A percentile compares a stretch with the other conserved stretches of the same genome.
Evolutionary conservation across 2,113 vertebrate species (phyloP).

Genomic region (Psettodes erumei): DNA sequence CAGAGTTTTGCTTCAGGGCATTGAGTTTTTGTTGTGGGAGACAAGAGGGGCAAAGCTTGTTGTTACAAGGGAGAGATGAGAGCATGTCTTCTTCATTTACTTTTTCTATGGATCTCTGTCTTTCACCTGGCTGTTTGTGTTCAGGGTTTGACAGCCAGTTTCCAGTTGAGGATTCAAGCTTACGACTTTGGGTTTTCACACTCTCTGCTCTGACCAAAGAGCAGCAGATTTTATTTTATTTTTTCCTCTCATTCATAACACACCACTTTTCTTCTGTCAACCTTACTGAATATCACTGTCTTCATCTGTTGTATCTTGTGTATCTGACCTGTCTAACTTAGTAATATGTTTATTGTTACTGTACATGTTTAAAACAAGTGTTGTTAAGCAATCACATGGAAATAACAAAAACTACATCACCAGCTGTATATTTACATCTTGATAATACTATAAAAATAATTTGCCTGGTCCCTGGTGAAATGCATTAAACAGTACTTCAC

Average conservation of each 20-base stretch:
- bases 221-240: neutral
- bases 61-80: neutral
- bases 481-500: neutral
- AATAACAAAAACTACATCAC: too few relatives aligned
- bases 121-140: conserved; percentile 13
- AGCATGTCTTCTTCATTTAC: conserved; percentile 28
- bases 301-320: neutral
- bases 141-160: neutral
- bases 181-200: conserved; percentile 10
- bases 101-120: conserved; percentile 7
- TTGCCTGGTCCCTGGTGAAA: neutral
- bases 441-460: too few relatives aligned
- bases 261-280: neutral
- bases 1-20: conserved; percentile 22
- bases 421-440: too few relatives aligned
- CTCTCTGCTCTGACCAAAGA: neutral
- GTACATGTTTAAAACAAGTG: neutral
- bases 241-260: neutral
- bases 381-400: too few relatives aligned
- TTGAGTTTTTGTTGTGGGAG: conserved; percentile 30
- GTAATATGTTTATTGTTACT: neutral
- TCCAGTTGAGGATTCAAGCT: neutral
- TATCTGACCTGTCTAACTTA: too few relatives aligned
- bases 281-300: neutral
- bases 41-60: neutral